phyloP scores from a whole-genome alignment of 1,140 invertebrate genomes.

The Delia radicum region DNA sequence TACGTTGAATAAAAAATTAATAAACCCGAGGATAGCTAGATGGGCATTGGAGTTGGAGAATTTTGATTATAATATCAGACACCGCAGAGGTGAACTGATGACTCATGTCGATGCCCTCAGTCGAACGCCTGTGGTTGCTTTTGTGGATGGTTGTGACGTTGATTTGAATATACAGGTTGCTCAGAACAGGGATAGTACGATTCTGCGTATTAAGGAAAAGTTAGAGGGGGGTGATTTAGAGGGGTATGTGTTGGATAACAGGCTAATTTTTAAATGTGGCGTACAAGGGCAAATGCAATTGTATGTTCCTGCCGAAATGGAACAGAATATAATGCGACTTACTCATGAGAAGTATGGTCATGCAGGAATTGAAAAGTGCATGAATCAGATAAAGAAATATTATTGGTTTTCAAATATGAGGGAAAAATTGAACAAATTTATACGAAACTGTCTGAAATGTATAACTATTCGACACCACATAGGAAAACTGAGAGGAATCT shows the following conservation, averaged over 20 bases:
- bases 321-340: background rate
- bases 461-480: background rate
- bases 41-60: no score
- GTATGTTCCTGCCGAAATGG: constrained; percentile 35
- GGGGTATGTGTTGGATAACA: constrained; percentile 10
- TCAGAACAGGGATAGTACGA: constrained; percentile 4
- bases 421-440: background rate
- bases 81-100: no score
- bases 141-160: background rate
- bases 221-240: background rate
- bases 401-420: constrained; percentile 2
- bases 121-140: constrained; percentile 24
- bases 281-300: background rate
- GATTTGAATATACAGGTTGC: constrained; percentile 2
- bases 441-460: background rate
- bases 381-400: background rate
- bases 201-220: background rate
- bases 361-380: background rate
- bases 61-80: no score
- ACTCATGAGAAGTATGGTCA: constrained; percentile 17
- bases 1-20: constrained; percentile 29
- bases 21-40: no score
- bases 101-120: constrained; percentile 45
- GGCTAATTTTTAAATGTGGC: background rate
- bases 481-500: background rate